Conservation (phyloP, 2,113 vertebrate species). For the Lycaon pictus region DNA sequence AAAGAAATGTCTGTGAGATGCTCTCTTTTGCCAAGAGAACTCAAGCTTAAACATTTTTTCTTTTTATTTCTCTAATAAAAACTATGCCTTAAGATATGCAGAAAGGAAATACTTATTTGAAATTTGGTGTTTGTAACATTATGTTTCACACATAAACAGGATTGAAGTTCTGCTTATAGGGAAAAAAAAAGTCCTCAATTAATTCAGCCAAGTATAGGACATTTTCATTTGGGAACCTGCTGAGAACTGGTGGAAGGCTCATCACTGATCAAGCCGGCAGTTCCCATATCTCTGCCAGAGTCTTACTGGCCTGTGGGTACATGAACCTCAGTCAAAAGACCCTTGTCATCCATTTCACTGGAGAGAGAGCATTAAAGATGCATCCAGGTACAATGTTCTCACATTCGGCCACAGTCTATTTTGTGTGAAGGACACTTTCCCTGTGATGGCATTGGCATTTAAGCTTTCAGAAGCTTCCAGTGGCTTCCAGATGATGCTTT, state of each 20-base stretch:
- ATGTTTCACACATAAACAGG: neutral
- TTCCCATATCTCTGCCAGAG: fast-evolving
- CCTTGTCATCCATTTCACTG: neutral
- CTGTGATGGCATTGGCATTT: neutral
- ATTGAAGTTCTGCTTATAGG: neutral
- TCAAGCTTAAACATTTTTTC: neutral
- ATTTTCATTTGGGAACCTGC: neutral
- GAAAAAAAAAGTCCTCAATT: neutral
- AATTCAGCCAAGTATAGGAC: neutral
- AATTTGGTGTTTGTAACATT: neutral
- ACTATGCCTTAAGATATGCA: neutral
- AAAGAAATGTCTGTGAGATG: neutral
- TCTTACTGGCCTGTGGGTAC: fast-evolving
- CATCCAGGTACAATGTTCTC: neutral
- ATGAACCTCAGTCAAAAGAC: neutral
- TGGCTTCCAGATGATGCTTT: neutral
- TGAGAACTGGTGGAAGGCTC: neutral
- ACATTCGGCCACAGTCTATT: neutral
- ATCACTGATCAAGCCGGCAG: fast-evolving
- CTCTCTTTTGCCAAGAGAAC: neutral
- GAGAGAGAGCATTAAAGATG: neutral
- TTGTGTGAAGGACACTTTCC: neutral
- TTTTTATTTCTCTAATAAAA: neutral
- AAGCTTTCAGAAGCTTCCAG: neutral
- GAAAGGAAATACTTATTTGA: neutral